Evolutionary conservation across 2,797 vertebrate genomes (phyloP).

Genomic region (Myotis findleyi): DNA sequence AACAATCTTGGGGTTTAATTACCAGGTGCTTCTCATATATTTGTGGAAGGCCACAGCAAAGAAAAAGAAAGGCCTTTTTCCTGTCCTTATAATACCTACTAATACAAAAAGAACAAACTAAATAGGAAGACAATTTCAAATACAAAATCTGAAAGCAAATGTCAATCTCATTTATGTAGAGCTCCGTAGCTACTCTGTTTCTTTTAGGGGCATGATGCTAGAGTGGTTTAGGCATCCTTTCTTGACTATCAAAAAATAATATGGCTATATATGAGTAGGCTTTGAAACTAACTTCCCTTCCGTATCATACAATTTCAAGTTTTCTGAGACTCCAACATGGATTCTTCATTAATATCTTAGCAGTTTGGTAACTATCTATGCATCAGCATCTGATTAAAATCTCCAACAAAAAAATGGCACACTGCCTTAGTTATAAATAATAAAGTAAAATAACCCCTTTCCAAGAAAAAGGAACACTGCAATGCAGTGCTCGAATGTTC

Average conservation of each 20-base stretch:
- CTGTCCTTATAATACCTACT: background rate
- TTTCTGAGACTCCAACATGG: background rate
- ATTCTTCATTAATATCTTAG: constrained; percentile 42
- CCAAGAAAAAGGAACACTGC: constrained; percentile 23
- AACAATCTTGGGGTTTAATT: too few species aligned
- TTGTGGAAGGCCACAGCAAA: too few species aligned
- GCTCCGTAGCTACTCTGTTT: background rate
- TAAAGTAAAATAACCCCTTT: constrained; percentile 28
- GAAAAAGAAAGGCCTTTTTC: too few species aligned
- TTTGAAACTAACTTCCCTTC: background rate
- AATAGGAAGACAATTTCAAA: background rate
- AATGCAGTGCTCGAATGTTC: background rate
- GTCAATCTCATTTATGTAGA: background rate
- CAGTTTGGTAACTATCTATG: background rate
- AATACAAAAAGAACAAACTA: background rate
- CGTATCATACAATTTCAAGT: background rate
- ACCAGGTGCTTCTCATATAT: too few species aligned
- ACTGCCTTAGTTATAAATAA: constrained; percentile 15
- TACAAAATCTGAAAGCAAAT: background rate
- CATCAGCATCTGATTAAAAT: constrained; percentile 8
- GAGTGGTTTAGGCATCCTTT: background rate
- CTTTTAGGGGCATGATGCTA: background rate
- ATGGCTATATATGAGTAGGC: background rate
- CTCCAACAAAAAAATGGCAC: background rate
- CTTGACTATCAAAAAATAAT: background rate